These are phyloP conservation scores for Microctenopoma lineatum DNA, from an alignment of 2,797 vertebrate genomes.

Conservation along the genomic window DNA sequence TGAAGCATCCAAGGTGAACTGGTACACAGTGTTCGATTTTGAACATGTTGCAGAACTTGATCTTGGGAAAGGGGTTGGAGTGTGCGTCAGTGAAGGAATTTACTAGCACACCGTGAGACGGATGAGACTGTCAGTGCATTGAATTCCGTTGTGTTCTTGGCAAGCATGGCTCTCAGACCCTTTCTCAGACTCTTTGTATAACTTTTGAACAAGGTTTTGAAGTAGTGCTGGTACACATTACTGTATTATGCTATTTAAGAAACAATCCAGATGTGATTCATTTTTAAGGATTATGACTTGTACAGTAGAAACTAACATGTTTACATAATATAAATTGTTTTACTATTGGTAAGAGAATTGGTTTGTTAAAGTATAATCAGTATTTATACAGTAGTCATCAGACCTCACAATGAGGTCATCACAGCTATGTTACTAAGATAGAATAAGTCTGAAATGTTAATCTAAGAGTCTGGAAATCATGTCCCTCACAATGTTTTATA, in stretches of 20 bases:
- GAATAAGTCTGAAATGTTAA: not conserved
- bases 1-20: slow-evolving; percentile 75
- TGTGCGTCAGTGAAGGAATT: slow-evolving; percentile 71
- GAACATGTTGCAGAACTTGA: slow-evolving; percentile 77
- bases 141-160: slow-evolving; percentile 78
- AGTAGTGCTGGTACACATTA: slow-evolving; percentile 7
- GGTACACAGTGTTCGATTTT: slow-evolving; percentile 74
- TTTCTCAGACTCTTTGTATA: slow-evolving; percentile 53
- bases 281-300: not conserved
- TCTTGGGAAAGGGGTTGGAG: slow-evolving; percentile 70
- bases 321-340: too few species aligned
- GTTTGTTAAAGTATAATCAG: too few species aligned
- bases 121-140: slow-evolving; percentile 79
- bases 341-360: not conserved
- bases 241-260: slow-evolving; percentile 4
- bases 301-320: too few species aligned
- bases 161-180: slow-evolving; percentile 40
- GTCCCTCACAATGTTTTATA: not conserved
- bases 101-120: slow-evolving; percentile 77
- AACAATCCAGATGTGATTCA: slow-evolving; percentile 11
- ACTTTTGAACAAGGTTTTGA: slow-evolving; percentile 60
- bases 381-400: too few species aligned
- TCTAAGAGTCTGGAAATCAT: not conserved
- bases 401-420: not conserved
- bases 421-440: not conserved